Evolutionary conservation across 2,888 invertebrate species (phyloP), one percentile per base, ranked within the genome.

Genomic region (Podotricha telesiphe): DNA sequence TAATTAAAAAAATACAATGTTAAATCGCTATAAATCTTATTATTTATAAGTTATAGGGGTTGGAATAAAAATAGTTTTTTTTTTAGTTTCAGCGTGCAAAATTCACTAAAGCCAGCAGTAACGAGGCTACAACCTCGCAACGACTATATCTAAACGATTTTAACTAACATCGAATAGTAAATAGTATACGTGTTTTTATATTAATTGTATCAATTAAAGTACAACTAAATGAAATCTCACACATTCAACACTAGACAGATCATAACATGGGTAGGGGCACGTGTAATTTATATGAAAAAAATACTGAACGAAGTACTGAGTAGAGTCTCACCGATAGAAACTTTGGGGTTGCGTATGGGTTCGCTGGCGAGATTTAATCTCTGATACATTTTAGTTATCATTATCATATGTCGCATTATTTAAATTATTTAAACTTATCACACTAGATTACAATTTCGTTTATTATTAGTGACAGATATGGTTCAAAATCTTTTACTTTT

Each of bases 1-100:
- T 80, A 78, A 80, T 87, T 85, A 87, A 90, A 91, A 91, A 91
- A 89, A 91, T 91, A 91, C 89, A 89, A 83, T 87, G 84, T 87
- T 88, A 88, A 89, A 88, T 88, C 82, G 86, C 89, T 91, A 88
- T 82, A 87, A 90, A 84, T 84, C 89, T 89, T 89, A 90, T 87
- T 86, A 88, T 86, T 67, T 68, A 68, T 55, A 84, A 84, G 74
- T 74, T 59, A 59, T 86, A 89, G 86, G 86, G 86, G 83, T 87
- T 91, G 91, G 91, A 92, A 91, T 91, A 87, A 87, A 87, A 89
- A 88, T 88, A 87, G 82, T 83, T 81, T 83, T 82, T 85, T 79
- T 80, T 82, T 81, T 82, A 77, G 78, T 84, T 84, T 87, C 86
- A 85, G 86, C 88, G 91, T 89, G 92, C 91, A 88, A 87, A 88